phyloP scores from a whole-genome alignment of 1,140 invertebrate species.

The Neocloeon triangulifer region DNA sequence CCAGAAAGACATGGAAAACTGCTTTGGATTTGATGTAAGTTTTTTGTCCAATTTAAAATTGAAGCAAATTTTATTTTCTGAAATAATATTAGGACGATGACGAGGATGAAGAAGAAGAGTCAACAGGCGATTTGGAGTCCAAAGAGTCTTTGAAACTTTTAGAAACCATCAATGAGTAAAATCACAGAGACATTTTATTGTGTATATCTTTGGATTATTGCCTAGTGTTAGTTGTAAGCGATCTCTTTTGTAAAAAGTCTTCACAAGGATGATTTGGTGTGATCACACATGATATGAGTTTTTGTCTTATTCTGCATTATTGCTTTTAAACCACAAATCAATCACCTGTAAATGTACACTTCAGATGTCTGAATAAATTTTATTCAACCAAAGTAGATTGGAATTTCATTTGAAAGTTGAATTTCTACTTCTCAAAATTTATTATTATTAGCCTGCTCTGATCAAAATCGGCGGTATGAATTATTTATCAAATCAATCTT shows the following conservation, averaged over 20 bases:
- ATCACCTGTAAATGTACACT: too few species aligned
- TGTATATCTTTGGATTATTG: background rate
- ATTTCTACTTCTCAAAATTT: too few species aligned
- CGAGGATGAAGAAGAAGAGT: constrained; percentile 1
- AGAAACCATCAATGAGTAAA: constrained; percentile 7
- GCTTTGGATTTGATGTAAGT: constrained; percentile 68
- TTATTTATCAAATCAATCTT: too few species aligned
- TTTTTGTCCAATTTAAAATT: constrained; percentile 1
- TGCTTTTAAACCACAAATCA: too few species aligned
- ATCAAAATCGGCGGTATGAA: too few species aligned
- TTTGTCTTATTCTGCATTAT: background rate
- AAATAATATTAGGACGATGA: constrained; percentile 1
- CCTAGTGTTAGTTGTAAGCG: background rate
- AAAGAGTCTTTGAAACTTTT: constrained; percentile 8
- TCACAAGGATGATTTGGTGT: background rate
- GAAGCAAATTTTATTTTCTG: background rate
- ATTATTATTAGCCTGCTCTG: too few species aligned
- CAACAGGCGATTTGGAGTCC: constrained; percentile 6
- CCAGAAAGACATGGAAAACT: constrained; percentile 50
- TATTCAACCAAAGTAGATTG: too few species aligned
- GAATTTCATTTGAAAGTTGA: too few species aligned
- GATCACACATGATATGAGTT: background rate
- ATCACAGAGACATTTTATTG: too few species aligned
- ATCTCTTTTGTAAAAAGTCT: background rate
- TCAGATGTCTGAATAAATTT: too few species aligned